Conservation (phyloP, 2,113 vertebrate genomes). For the Syrrhaptes paradoxus region DNA sequence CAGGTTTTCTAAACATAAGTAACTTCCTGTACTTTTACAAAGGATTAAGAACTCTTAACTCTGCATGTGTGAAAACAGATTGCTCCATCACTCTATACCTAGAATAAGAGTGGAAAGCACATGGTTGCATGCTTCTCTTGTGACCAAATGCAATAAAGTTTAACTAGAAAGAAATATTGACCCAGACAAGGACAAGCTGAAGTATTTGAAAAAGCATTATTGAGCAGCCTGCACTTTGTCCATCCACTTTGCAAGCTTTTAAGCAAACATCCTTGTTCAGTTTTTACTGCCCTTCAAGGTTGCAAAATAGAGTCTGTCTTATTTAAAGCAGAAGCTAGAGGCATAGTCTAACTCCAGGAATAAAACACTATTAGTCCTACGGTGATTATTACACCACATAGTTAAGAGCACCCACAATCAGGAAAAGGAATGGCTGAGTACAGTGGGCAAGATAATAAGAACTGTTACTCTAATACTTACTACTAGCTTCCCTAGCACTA, state of each 20-base stretch:
- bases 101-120: background rate
- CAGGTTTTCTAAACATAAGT: background rate
- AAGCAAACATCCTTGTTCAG: conserved; percentile 53
- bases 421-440: background rate
- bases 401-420: background rate
- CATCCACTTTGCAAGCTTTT: conserved; percentile 30
- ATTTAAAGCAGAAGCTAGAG: background rate
- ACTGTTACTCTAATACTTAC: background rate
- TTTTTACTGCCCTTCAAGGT: background rate
- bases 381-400: background rate
- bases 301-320: background rate
- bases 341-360: background rate
- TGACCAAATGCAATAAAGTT: conserved; percentile 55
- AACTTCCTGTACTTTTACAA: background rate
- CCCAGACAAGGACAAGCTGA: conserved; percentile 24
- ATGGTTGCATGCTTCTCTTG: background rate
- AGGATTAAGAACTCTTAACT: background rate
- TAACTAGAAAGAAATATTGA: conserved; percentile 55
- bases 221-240: conserved; percentile 57
- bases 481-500: background rate
- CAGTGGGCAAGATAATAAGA: background rate
- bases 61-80: background rate
- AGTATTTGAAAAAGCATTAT: conserved; percentile 45
- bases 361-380: background rate
- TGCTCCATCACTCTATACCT: background rate